Evolutionary conservation across 2,113 vertebrate species (phyloP), one percentile per base, ranked within the genome.

Genomic region (Eulemur macaco): DNA sequence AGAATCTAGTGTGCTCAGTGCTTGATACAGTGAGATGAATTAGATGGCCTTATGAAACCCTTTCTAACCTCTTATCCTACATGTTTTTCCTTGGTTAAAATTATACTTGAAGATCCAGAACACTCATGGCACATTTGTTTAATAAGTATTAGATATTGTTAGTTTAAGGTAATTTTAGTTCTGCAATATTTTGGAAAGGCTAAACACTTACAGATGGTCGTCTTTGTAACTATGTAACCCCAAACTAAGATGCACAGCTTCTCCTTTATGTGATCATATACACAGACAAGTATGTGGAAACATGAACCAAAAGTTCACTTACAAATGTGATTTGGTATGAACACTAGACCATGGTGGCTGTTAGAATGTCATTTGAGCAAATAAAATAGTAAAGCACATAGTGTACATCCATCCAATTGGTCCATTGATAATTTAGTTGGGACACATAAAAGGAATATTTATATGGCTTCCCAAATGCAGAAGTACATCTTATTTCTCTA

Each of bases 401-500:
- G 34, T 69, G 37, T 58, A 60, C 18, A 20, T 77, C 86, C 39
- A 63, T 76, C 77, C 83, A 68, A 68, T 76, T 63, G 74, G 69
- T 63, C 66, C 63, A 12, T 18, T 15, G 20, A 27, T 78, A 25
- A 60, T 84, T 91, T 93, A 89, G 66, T 93, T 83, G 87, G 76
- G 82, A 91, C 86, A 93, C 56, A 52, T 56, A 66, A 64, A 78
- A 74, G 47, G 63, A 93, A 37, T 95, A 78, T 92, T 89, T 89
- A 69, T 64, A 68, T 89, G 80, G 50, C 69, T 95, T 94, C 76
- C 60, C 69, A 97, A 92, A 86, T 95, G 73, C 66, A 96, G 68
- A 96, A 77, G 86, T 84, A 71, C 39, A 56, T 96, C 93, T 92
- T 66, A 85, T 93, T 91, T 89, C 68, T 96, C 89, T 89, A 86